These are phyloP conservation scores for Syrmaticus mikado DNA, from an alignment of 2,113 vertebrate genomes.

Conservation along the genomic window DNA sequence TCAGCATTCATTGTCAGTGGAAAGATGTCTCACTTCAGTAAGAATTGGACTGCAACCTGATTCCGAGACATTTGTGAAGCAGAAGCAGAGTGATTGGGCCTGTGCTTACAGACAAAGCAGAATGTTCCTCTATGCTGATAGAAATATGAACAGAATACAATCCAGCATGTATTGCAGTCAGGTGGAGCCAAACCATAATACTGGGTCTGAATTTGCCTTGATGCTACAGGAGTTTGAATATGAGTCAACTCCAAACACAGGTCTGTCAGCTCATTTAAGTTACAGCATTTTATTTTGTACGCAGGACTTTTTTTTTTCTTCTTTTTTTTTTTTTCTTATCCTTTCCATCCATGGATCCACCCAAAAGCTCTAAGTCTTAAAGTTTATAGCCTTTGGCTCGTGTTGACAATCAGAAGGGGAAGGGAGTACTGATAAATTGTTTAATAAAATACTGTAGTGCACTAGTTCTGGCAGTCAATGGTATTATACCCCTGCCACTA, in stretches of 20 bases:
- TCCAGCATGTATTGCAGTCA: background rate
- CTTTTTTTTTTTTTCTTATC: background rate
- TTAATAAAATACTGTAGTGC: background rate
- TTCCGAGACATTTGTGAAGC: background rate
- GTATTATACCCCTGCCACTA: background rate
- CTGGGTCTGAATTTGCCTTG: background rate
- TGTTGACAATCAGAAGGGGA: background rate
- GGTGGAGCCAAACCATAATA: background rate
- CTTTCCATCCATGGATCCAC: background rate
- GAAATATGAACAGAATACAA: slow-evolving; percentile 1
- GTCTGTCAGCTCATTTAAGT: background rate
- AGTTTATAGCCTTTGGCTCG: slow-evolving; percentile 19
- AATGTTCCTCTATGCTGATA: background rate
- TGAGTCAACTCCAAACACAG: slow-evolving; percentile 19
- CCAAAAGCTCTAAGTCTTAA: slow-evolving; percentile 6
- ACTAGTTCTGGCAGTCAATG: background rate
- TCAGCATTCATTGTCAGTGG: background rate
- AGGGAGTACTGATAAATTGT: background rate
- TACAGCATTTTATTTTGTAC: background rate
- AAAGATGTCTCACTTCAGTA: slow-evolving; percentile 6
- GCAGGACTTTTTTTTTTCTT: background rate
- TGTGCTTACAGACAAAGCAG: background rate
- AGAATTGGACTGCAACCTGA: background rate
- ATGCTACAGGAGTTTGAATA: background rate
- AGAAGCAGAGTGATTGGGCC: background rate